Conservation (phyloP, 2,797 vertebrate species). For the Enteromius mattozi region DNA sequence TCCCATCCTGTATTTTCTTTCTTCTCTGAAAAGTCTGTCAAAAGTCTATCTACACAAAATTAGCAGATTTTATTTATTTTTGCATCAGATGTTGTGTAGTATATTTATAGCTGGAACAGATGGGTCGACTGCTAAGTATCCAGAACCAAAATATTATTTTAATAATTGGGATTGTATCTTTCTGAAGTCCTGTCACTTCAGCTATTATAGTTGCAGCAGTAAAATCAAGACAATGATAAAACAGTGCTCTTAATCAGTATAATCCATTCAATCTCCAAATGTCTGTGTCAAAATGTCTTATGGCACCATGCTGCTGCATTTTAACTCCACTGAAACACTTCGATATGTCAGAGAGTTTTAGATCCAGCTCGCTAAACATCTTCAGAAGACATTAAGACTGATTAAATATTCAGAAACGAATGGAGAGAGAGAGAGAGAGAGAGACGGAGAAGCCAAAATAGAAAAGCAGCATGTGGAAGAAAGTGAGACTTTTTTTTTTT, state of each 20-base stretch:
- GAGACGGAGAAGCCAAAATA: background rate
- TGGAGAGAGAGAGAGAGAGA: background rate
- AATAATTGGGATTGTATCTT: constrained; percentile 3
- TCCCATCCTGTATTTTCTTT: background rate
- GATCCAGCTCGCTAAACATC: constrained; percentile 15
- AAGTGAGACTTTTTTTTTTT: background rate
- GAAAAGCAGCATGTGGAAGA: background rate
- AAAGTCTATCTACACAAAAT: background rate
- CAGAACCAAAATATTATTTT: background rate
- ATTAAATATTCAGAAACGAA: constrained; percentile 33
- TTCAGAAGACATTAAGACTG: constrained; percentile 37
- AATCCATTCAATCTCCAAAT: constrained; percentile 15
- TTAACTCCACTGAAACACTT: constrained; percentile 18
- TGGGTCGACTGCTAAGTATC: background rate
- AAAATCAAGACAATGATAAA: background rate
- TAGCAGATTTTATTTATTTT: background rate
- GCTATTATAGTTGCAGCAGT: background rate
- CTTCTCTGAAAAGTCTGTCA: background rate
- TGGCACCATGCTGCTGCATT: constrained; percentile 1
- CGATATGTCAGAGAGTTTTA: constrained; percentile 18
- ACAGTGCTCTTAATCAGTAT: background rate
- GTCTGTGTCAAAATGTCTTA: background rate
- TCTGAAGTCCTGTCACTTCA: background rate
- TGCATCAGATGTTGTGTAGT: background rate
- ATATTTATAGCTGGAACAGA: background rate